These are phyloP conservation scores for Coreius guichenoti DNA, from an alignment of 2,797 vertebrate genomes.

Conservation along the genomic window DNA sequence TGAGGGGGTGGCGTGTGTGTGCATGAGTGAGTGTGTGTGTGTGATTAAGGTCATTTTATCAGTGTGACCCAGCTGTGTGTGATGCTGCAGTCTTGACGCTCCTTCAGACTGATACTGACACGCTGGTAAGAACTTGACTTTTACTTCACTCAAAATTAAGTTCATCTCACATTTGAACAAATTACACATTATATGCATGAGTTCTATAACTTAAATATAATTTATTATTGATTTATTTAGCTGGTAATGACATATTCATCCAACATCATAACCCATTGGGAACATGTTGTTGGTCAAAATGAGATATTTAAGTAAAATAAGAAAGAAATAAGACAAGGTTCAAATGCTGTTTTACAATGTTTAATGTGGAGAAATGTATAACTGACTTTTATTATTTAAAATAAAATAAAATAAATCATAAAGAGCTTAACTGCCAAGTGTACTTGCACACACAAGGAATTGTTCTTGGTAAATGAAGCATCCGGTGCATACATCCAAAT, in stretches of 20 bases:
- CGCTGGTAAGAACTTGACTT: constrained; percentile 67
- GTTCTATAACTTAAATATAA: neutral
- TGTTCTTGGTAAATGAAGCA: neutral
- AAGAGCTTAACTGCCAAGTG: neutral
- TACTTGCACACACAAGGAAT: neutral
- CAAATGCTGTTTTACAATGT: too few relatives aligned
- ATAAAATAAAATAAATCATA: neutral
- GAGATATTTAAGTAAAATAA: neutral
- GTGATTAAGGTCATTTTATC: constrained; percentile 70
- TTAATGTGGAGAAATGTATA: neutral
- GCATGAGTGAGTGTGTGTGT: constrained; percentile 2
- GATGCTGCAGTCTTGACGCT: constrained; percentile 34
- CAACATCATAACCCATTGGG: neutral
- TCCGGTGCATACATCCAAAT: neutral
- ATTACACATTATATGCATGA: neutral
- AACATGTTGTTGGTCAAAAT: neutral
- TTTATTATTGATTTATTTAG: neutral
- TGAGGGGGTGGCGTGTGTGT: neutral
- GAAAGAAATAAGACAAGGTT: neutral
- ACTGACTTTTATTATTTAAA: neutral
- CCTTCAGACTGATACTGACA: constrained; percentile 41
- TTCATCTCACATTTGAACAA: neutral
- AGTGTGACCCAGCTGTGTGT: constrained; percentile 71
- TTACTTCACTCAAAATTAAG: neutral
- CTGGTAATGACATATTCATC: neutral